A percentile compares a stretch with the other conserved stretches of the same genome.
These are phyloP conservation scores for Caiman crocodilus DNA, from an alignment of 2,797 vertebrate genomes.

Conservation along the genomic window DNA sequence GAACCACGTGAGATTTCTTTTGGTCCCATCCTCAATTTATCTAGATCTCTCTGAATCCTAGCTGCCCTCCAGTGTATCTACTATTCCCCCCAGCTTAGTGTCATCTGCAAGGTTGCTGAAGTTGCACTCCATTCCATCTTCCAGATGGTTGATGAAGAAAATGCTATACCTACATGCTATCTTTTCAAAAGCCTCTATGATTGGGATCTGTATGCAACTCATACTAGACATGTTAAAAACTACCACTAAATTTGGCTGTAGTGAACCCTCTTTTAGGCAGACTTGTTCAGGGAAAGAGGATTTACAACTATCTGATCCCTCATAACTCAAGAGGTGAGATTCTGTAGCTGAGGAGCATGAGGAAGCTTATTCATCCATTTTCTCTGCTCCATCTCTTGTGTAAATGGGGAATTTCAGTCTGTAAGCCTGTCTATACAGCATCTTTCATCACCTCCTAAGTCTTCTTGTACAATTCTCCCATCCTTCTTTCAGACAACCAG, in stretches of 20 bases:
- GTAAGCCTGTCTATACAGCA: neutral
- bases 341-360: neutral
- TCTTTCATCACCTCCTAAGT: neutral
- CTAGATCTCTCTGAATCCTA: no score
- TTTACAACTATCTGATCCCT: neutral
- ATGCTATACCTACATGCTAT: neutral
- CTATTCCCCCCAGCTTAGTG: no score
- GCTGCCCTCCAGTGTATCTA: no score
- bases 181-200: neutral
- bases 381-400: neutral
- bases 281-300: neutral
- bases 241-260: neutral
- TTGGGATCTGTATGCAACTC: neutral
- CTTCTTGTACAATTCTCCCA: no score
- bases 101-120: neutral
- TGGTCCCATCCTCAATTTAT: no score
- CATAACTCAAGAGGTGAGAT: neutral
- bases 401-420: neutral
- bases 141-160: neutral
- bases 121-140: neutral
- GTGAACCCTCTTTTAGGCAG: neutral
- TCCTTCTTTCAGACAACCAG: no score
- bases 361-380: neutral
- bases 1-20: no score
- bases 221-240: neutral